These are phyloP conservation scores for Pionites leucogaster DNA, from an alignment of 2,113 vertebrate species.

Conservation along the genomic window DNA sequence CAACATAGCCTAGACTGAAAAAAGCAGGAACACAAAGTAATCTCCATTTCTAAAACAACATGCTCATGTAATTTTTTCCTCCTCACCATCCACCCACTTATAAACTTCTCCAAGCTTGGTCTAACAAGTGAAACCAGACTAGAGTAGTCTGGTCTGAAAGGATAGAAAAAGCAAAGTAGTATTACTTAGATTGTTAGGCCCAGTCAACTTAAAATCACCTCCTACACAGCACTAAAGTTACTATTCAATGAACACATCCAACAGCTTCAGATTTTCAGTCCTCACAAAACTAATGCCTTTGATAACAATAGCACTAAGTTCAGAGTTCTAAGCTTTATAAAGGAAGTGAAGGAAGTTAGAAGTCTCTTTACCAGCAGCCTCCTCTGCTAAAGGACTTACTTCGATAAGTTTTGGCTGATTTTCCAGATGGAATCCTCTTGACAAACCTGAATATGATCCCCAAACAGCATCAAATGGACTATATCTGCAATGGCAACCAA, in stretches of 20 bases:
- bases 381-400: conserved; percentile 69
- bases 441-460: conserved; percentile 68
- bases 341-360: not conserved
- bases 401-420: conserved; percentile 54
- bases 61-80: not conserved
- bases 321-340: not conserved
- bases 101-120: not conserved
- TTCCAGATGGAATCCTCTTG: conserved; percentile 76
- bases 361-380: not conserved
- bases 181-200: not conserved
- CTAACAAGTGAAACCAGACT: not conserved
- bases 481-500: conserved; percentile 85
- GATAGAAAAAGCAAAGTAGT: not conserved
- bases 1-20: not conserved
- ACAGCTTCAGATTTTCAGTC: not conserved
- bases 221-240: not conserved
- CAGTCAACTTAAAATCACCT: not conserved
- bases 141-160: not conserved
- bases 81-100: not conserved
- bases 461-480: conserved; percentile 81
- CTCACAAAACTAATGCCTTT: not conserved
- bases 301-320: not conserved
- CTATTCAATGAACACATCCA: not conserved
- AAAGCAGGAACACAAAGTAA: not conserved
- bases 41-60: not conserved